phyloP scores from a whole-genome alignment of 1,140 invertebrate species.

The Chelonus insularis region DNA sequence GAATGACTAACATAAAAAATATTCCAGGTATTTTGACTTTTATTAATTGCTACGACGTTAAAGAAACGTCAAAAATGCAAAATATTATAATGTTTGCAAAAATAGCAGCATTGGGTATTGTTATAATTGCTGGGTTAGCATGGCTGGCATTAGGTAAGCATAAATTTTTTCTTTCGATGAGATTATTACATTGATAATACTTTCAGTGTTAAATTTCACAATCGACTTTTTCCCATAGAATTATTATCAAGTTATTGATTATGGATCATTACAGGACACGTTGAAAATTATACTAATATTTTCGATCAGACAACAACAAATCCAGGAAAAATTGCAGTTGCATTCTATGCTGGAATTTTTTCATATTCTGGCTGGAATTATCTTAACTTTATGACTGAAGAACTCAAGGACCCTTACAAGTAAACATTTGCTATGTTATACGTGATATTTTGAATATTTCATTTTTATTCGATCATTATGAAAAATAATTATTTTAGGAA shows the following conservation, averaged over 20 bases:
- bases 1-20: too few relatives aligned
- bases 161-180: constrained; percentile 51
- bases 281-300: constrained; percentile 75
- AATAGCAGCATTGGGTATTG: constrained; percentile 77
- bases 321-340: constrained; percentile 83
- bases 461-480: too few relatives aligned
- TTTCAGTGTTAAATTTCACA: too few relatives aligned
- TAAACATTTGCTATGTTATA: too few relatives aligned
- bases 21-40: constrained; percentile 78
- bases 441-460: too few relatives aligned
- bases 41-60: constrained; percentile 87
- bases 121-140: constrained; percentile 79
- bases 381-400: constrained; percentile 97
- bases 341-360: constrained; percentile 94
- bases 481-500: constrained; percentile 65
- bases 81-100: constrained; percentile 92
- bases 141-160: constrained; percentile 73
- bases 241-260: constrained; percentile 6
- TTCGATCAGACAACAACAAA: constrained; percentile 80
- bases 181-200: too few relatives aligned
- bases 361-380: constrained; percentile 98
- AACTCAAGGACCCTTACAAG: constrained; percentile 89
- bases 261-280: constrained; percentile 53
- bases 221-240: too few relatives aligned
- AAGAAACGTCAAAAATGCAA: constrained; percentile 83